Evolutionary conservation across 1,140 invertebrate species (phyloP).

Genomic region (Drosophila malerkotliana): DNA sequence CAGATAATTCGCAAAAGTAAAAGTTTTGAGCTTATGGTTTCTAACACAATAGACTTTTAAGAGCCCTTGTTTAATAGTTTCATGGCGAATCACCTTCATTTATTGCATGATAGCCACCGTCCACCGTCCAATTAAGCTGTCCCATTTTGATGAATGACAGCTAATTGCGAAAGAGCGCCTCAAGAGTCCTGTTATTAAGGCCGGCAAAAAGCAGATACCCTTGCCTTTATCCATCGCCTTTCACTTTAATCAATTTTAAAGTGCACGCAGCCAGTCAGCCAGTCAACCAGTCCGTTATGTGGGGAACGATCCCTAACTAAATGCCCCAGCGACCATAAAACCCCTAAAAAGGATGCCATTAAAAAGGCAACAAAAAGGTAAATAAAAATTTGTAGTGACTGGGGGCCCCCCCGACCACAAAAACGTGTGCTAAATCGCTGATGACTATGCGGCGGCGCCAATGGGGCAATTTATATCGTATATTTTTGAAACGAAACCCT

Average conservation of each 20-base stretch:
- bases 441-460: conserved; percentile 74
- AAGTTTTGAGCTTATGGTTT: too few species aligned
- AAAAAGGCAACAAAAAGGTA: conserved; percentile 35
- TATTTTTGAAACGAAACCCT: conserved; percentile 5
- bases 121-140: conserved; percentile 33
- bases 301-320: conserved; percentile 37
- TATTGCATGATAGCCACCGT: conserved; percentile 5
- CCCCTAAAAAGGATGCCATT: conserved; percentile 70
- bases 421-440: conserved; percentile 69
- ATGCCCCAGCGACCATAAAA: conserved; percentile 38
- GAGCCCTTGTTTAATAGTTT: not conserved
- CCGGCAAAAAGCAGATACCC: conserved; percentile 40
- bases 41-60: too few species aligned
- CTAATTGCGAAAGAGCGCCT: conserved; percentile 62
- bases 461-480: conserved; percentile 52
- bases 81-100: conserved; percentile 4
- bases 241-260: conserved; percentile 74
- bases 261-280: conserved; percentile 33
- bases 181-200: conserved; percentile 65
- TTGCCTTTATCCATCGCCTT: conserved; percentile 46
- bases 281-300: conserved; percentile 38
- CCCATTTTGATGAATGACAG: conserved; percentile 68
- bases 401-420: conserved; percentile 20
- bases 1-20: not conserved
- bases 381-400: conserved; percentile 37